Evolutionary conservation across 2,888 invertebrate genomes (phyloP), one percentile per base, ranked within the genome.

Genomic region (Mythimna pallens): DNA sequence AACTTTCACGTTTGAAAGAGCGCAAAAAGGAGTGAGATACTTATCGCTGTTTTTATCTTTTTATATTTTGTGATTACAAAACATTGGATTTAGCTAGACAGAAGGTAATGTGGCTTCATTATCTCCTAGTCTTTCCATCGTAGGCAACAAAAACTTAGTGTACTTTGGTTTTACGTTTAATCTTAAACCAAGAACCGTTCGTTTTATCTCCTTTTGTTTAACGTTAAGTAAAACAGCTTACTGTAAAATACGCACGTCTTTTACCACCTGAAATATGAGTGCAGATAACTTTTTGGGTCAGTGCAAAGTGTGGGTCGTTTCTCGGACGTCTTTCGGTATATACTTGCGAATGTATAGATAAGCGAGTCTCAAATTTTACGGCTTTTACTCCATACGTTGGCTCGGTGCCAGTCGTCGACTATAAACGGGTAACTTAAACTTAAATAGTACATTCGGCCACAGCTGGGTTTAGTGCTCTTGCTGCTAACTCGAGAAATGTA

Each of bases 381-480:
- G 70, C 72, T 77, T 86, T 82, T 72, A 81, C 77, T 76, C 70
- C 76, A 84, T 78, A 73, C 76, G 73, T 84, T 89, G 89, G 89
- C 89, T 67, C 73, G 34, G 62, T 66, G 88, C 89, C 89, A 89
- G 72, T 79, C 78, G 70, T 68, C 76, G 81, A 79, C 80, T 79
- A 80, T 86, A 83, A 87, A 89, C 82, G 83, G 82, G 81, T 89
- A 84, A 82, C 86, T 86, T 86, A 78, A 86, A 88, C 83, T 85
- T 80, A 84, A 86, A 89, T 84, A 83, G 81, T 78, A 76, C 73
- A 81, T 80, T 83, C 76, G 70, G 70, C 43, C 73, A 77, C 83
- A 85, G 78, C 83, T 86, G 81, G 74, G 75, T 76, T 78, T 73
- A 70, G 73, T 79, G 70, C 80, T 70, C 61, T 68, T 70, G 58